These are phyloP conservation scores for Sycobia sp. DNA, from an alignment of 1,140 invertebrate species.

Conservation along the genomic window DNA sequence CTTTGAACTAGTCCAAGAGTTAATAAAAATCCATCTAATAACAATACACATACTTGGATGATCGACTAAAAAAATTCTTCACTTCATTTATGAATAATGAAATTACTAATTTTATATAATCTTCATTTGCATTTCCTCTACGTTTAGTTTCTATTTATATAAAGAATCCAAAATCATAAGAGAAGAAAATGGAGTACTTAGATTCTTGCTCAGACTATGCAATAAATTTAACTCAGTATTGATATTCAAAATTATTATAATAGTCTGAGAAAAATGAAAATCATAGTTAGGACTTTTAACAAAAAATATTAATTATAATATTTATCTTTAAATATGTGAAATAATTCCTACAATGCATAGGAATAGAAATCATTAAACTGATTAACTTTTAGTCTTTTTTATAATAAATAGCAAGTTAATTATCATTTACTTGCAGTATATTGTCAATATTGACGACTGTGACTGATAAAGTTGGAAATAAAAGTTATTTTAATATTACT, in stretches of 20 bases:
- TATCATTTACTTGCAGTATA: constrained; percentile 5
- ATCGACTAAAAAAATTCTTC: constrained; percentile 20
- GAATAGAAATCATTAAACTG: constrained; percentile 13
- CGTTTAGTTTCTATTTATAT: not conserved
- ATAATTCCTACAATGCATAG: not conserved
- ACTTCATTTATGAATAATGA: constrained; percentile 10
- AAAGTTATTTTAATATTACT: constrained; percentile 34
- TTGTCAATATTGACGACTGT: constrained; percentile 14
- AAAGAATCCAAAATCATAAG: not conserved
- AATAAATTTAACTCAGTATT: constrained; percentile 16
- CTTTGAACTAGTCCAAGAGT: constrained; percentile 51
- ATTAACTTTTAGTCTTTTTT: constrained; percentile 17
- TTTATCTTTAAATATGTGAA: constrained; percentile 10
- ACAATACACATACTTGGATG: constrained; percentile 41
- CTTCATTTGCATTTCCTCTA: not conserved
- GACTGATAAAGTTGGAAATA: constrained; percentile 30
- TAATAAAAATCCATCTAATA: no score
- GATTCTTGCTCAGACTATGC: not conserved
- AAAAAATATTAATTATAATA: constrained; percentile 3
- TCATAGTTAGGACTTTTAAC: constrained; percentile 4
- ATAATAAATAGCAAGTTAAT: constrained; percentile 7
- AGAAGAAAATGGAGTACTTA: not conserved
- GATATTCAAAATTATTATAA: not conserved
- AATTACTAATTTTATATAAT: constrained; percentile 25
- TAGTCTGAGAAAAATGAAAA: constrained; percentile 4